These are phyloP conservation scores for Isoperla grammatica DNA, from an alignment of 2,888 invertebrate genomes.

Conservation along the genomic window DNA sequence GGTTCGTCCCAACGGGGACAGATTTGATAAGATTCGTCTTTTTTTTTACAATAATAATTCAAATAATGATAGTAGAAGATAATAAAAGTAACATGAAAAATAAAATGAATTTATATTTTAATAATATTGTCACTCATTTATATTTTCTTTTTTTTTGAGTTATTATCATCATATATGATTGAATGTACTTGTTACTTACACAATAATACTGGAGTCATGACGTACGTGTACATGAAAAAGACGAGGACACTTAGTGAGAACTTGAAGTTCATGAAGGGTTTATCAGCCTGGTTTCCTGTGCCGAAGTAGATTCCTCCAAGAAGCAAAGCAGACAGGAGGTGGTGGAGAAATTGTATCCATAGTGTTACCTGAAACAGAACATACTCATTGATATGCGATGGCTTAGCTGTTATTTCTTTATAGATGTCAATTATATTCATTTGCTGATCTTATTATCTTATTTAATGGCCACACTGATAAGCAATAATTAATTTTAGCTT, in stretches of 20 bases:
- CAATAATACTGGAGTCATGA: slow-evolving; percentile 55
- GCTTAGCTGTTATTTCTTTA: too few relatives aligned
- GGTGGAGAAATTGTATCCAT: slow-evolving; percentile 54
- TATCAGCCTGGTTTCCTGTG: slow-evolving; percentile 52
- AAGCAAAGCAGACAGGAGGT: slow-evolving; percentile 49
- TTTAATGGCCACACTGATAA: too few relatives aligned
- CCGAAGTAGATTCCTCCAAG: slow-evolving; percentile 54
- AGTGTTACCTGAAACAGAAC: slow-evolving; percentile 43
- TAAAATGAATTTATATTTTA: too few relatives aligned
- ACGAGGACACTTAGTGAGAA: slow-evolving; percentile 54
- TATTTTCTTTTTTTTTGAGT: neutral
- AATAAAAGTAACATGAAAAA: too few relatives aligned
- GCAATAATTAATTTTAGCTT: too few relatives aligned
- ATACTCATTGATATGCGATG: neutral
- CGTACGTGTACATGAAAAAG: slow-evolving; percentile 59
- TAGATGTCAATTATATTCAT: too few relatives aligned
- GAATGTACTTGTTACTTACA: slow-evolving; percentile 49
- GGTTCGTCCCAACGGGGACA: too few relatives aligned
- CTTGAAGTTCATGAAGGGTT: slow-evolving; percentile 54
- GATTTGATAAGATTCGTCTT: too few relatives aligned
- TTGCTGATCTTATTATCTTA: too few relatives aligned
- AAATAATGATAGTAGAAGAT: too few relatives aligned
- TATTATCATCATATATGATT: neutral
- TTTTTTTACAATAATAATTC: too few relatives aligned
- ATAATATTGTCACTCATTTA: too few relatives aligned